Evolutionary conservation across 2,113 vertebrate species (phyloP).

Genomic region (Platichthys flesus): DNA sequence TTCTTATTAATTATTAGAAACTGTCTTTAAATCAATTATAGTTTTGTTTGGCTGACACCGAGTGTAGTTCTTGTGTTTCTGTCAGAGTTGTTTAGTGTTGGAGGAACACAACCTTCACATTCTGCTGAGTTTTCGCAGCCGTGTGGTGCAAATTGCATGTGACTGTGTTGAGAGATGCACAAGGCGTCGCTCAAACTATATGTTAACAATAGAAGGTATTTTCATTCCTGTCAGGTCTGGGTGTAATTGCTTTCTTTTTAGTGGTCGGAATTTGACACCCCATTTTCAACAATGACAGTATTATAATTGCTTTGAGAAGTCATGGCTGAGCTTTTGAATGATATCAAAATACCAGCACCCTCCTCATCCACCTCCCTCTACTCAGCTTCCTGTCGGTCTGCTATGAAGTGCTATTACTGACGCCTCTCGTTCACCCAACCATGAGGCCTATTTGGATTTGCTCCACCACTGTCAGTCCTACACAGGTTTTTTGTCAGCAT

Average conservation of each 20-base stretch:
- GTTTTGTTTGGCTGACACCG: conserved; percentile 8
- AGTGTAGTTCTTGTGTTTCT: background rate
- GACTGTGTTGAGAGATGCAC: conserved; percentile 20
- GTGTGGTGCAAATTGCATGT: conserved; percentile 11
- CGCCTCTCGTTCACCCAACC: conserved; percentile 67
- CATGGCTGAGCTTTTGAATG: conserved; percentile 69
- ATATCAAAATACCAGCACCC: conserved; percentile 66
- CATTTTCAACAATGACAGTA: conserved; percentile 76
- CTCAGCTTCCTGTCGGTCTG: conserved; percentile 61
- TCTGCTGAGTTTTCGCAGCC: background rate
- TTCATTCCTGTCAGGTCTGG: conserved; percentile 67
- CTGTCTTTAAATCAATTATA: conserved; percentile 7
- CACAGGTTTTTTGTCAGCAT: conserved; percentile 26
- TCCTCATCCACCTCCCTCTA: conserved; percentile 44
- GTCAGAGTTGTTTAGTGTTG: background rate
- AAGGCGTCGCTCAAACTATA: conserved; percentile 47
- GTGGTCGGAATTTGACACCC: conserved; percentile 76
- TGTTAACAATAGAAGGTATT: conserved; percentile 71
- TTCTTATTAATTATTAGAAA: conserved; percentile 4
- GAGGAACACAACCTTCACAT: background rate
- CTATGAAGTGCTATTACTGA: conserved; percentile 65
- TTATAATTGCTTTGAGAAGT: conserved; percentile 78
- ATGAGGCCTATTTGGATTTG: conserved; percentile 65
- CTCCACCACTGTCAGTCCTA: conserved; percentile 58
- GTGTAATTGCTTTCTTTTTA: conserved; percentile 77